Conservation (phyloP, 2,797 vertebrate genomes). For the Nannoperca australis region DNA sequence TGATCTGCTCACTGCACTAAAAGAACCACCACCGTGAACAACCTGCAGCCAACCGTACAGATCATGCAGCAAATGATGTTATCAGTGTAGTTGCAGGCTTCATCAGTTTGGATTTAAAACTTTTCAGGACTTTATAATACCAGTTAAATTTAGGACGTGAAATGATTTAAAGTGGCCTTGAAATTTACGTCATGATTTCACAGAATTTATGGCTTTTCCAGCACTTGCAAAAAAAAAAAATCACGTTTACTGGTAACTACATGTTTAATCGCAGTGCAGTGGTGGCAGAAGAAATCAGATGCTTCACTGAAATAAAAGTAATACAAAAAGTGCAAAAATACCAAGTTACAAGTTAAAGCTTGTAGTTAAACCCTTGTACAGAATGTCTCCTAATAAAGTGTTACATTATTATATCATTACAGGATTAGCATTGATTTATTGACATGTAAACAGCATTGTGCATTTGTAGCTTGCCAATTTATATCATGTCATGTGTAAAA, state of each 20-base stretch:
- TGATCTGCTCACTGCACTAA: not conserved
- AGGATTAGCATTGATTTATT: not conserved
- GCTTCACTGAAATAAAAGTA: not conserved
- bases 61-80: not conserved
- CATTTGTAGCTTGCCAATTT: not conserved
- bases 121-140: not conserved
- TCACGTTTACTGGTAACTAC: not conserved
- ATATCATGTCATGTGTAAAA: too few relatives aligned
- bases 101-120: not conserved
- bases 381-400: not conserved
- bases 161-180: not conserved
- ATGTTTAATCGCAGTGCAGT: not conserved
- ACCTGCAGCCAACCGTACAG: not conserved
- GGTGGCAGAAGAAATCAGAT: not conserved
- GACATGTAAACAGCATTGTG: not conserved
- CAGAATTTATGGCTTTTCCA: not conserved
- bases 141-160: not conserved
- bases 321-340: not conserved
- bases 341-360: not conserved
- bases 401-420: not conserved
- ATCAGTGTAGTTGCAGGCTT: too few relatives aligned
- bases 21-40: not conserved
- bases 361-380: too few relatives aligned
- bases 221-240: not conserved
- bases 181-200: not conserved